Evolutionary conservation across 1,140 invertebrate species (phyloP).

Genomic region (Holotrichia oblita): DNA sequence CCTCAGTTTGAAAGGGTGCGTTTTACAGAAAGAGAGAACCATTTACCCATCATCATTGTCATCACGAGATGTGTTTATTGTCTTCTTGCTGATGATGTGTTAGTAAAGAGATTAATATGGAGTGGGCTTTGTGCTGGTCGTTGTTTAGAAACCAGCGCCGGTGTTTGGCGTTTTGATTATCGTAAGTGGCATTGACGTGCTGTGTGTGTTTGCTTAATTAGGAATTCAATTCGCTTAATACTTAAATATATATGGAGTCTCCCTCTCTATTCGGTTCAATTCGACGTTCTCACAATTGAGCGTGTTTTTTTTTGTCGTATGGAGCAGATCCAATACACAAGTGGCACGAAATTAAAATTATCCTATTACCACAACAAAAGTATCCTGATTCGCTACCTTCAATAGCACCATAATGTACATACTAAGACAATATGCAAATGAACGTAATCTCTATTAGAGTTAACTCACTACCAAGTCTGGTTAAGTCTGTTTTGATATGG

Average conservation of each 20-base stretch:
- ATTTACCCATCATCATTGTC: slow-evolving; percentile 37
- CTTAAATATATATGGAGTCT: slow-evolving; percentile 33
- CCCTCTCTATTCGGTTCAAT: neutral
- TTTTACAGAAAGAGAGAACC: slow-evolving; percentile 34
- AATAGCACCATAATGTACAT: too few relatives aligned
- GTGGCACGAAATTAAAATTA: too few relatives aligned
- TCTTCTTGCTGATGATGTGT: slow-evolving; percentile 58
- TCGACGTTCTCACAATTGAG: neutral
- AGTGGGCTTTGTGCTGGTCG: slow-evolving; percentile 47
- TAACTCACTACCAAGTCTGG: too few relatives aligned
- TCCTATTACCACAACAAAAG: too few relatives aligned
- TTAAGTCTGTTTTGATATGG: too few relatives aligned
- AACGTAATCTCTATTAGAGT: too few relatives aligned
- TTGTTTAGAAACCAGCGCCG: slow-evolving; percentile 48
- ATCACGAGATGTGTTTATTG: slow-evolving; percentile 54
- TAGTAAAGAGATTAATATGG: slow-evolving; percentile 58
- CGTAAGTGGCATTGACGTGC: slow-evolving; percentile 54
- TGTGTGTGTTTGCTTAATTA: slow-evolving; percentile 50
- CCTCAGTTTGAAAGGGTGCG: slow-evolving; percentile 35
- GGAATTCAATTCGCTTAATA: slow-evolving; percentile 38
- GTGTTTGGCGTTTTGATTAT: slow-evolving; percentile 58
- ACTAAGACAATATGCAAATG: too few relatives aligned
- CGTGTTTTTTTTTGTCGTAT: neutral
- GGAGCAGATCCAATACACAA: too few relatives aligned
- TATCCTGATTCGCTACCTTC: too few relatives aligned